Base-by-base conservation (phyloP, 2,888 invertebrate species). In the Andricus quercusramuli region DNA sequence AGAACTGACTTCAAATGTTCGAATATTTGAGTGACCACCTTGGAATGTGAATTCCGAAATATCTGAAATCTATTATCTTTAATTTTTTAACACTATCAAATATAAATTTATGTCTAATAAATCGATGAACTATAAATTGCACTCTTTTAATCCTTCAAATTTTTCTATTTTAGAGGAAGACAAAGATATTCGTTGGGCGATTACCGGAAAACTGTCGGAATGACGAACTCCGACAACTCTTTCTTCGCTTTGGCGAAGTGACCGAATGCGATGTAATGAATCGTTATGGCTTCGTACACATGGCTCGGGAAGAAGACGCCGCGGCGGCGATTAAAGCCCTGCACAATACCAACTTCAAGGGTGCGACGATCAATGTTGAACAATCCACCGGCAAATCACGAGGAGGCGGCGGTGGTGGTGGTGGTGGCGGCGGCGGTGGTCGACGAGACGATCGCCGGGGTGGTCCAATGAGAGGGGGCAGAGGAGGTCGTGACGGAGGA, bases 211-310 rank as follows among this genome's bases (percentile, higher is more conserved):
- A 96, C 88, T 97, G 97, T 86, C 96, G 96, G 89, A 95, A 96
- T 79, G 96, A 97, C 88, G 98, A 98, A 89, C 94, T 98, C 68
- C 94, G 96, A 70, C 95, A 95, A 85, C 94, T 98, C 77, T 98
- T 99, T 93, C 96, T 97, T 86, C 96, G 96, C 78, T 98, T 96
- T 93, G 98, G 98, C 68, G 95, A 95, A 79, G 98, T 99, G 9
- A 97, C 97, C 25, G 98, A 99, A 93, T 98, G 98, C 93, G 98
- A 98, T 92, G 97, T 99, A 81, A 96, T 98, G 94, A 98, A 98
- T 92, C 96, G 98, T 83, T 99, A 98, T 93, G 98, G 98, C 15
- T 99, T 99, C 93, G 97, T 99, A 77, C 98, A 98, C 93, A 96
- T 97, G 96, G 96, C 97, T 90, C 96, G 96, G 29, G 95, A 95